Evolutionary conservation across 2,888 invertebrate species (phyloP).

Genomic region (Dasysyrphus tricinctus): DNA sequence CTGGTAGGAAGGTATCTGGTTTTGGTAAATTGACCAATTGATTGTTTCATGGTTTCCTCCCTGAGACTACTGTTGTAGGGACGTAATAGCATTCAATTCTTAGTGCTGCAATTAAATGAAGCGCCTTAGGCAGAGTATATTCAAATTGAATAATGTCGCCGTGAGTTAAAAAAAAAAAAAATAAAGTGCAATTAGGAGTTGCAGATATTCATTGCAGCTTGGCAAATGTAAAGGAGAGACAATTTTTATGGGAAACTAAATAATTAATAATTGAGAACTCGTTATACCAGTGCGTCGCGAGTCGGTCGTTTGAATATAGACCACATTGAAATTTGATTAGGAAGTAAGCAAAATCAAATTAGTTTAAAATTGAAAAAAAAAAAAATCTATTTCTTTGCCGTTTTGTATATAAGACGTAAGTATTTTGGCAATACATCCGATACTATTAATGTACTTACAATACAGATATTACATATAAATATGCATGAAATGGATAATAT

Average conservation of each 20-base stretch:
- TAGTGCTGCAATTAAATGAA: conserved; percentile 52
- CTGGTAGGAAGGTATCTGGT: conserved; percentile 28
- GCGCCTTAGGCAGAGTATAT: conserved; percentile 54
- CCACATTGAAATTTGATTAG: conserved; percentile 12
- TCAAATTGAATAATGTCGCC: conserved; percentile 34
- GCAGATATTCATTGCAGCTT: background rate
- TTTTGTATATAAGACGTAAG: too few relatives aligned
- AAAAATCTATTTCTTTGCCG: background rate
- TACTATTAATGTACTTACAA: too few relatives aligned
- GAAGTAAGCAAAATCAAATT: conserved; percentile 18
- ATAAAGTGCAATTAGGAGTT: conserved; percentile 7
- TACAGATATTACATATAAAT: too few relatives aligned
- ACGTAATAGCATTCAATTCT: background rate
- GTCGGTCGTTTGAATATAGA: background rate
- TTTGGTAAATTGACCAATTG: conserved; percentile 62
- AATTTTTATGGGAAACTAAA: background rate
- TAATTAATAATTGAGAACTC: conserved; percentile 20
- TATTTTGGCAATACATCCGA: too few relatives aligned
- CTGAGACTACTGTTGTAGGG: conserved; percentile 34
- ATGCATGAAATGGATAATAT: too few relatives aligned
- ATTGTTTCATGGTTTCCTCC: conserved; percentile 65
- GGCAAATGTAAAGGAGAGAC: background rate
- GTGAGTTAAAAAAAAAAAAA: background rate
- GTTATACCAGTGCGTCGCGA: background rate
- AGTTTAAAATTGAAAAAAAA: background rate